A percentile compares a stretch with the other conserved stretches of the same genome.
phyloP scores from a whole-genome alignment of 2,113 vertebrate genomes.

The Diglossa brunneiventris region DNA sequence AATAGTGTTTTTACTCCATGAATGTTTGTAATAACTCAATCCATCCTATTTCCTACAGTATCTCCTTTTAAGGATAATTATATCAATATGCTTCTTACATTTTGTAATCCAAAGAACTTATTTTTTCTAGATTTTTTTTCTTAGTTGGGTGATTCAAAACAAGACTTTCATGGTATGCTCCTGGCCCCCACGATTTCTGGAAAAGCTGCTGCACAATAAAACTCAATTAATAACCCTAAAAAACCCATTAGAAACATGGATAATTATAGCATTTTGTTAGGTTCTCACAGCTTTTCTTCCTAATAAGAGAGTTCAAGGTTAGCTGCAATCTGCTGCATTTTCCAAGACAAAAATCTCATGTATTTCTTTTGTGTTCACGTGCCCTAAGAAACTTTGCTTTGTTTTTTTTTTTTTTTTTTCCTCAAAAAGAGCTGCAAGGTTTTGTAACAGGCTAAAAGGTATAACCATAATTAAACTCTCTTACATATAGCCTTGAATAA shows the following conservation, averaged over 20 bases:
- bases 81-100: slow-evolving; percentile 16
- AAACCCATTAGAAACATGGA: not conserved
- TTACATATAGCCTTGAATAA: not conserved
- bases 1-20: not conserved
- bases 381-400: not conserved
- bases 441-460: not conserved
- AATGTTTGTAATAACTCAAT: slow-evolving; percentile 42
- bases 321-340: not conserved
- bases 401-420: not conserved
- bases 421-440: not conserved
- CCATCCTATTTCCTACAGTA: slow-evolving; percentile 31
- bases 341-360: not conserved
- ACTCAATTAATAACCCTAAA: not conserved
- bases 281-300: not conserved
- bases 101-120: not conserved
- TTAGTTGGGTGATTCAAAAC: not conserved
- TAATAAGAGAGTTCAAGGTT: not conserved
- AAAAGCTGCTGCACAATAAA: not conserved
- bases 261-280: not conserved
- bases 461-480: not conserved
- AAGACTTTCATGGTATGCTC: not conserved
- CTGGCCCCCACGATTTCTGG: not conserved
- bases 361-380: not conserved
- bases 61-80: slow-evolving; percentile 41
- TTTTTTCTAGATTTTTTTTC: not conserved